A percentile compares a stretch with the other conserved stretches of the same genome.
Conservation (phyloP, 1,140 invertebrate species). For the Epicauta chinensis region DNA sequence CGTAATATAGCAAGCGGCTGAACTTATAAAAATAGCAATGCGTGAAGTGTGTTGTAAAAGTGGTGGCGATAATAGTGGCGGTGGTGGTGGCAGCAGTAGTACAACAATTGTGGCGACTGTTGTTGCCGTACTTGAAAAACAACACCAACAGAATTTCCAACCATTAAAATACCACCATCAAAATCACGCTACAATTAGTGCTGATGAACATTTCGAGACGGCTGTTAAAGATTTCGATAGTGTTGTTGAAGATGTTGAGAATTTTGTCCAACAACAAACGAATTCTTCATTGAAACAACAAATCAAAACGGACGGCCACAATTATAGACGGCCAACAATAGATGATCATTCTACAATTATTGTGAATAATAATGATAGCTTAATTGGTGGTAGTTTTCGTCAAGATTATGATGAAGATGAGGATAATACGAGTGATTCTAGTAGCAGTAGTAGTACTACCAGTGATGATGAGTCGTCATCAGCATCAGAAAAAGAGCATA, state of each 20-base stretch:
- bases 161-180: slow-evolving; percentile 12
- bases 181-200: slow-evolving; percentile 4
- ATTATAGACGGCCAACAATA: slow-evolving; percentile 11
- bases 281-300: slow-evolving; percentile 12
- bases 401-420: slow-evolving; percentile 1
- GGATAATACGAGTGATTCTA: slow-evolving; percentile 15
- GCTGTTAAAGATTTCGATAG: slow-evolving; percentile 39
- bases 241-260: slow-evolving; percentile 38
- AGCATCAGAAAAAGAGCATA: slow-evolving; percentile 32
- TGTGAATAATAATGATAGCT: not conserved
- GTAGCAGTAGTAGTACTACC: slow-evolving; percentile 6
- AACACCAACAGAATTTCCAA: slow-evolving; percentile 20
- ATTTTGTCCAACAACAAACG: slow-evolving; percentile 27
- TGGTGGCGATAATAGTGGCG: slow-evolving; percentile 25
- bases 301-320: not conserved
- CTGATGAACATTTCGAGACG: slow-evolving; percentile 32
- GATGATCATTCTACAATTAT: slow-evolving; percentile 9
- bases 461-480: no score
- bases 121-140: slow-evolving; percentile 37
- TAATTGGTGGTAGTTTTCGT: not conserved
- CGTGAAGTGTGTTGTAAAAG: slow-evolving; percentile 30
- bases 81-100: no score
- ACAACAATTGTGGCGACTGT: slow-evolving; percentile 33
- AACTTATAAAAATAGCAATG: slow-evolving; percentile 18
- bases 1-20: not conserved